Base-by-base conservation (phyloP, 2,113 vertebrate species). In the Nycticryphes semicollaris region DNA sequence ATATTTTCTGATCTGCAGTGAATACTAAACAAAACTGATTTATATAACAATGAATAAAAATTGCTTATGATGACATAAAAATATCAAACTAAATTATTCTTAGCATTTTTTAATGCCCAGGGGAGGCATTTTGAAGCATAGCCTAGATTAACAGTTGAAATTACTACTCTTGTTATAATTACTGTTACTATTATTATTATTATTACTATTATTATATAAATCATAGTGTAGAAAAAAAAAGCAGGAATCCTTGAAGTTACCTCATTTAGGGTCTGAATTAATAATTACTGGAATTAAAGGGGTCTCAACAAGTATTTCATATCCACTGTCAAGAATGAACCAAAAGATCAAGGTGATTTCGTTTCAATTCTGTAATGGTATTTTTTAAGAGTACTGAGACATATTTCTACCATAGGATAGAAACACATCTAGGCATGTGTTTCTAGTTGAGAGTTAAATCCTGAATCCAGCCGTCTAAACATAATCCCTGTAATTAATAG, bases 1-100 rank as follows among this genome's bases (percentile, higher is more conserved):
- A 72, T 37, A 87, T 86, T 75, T 76, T 54, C 82, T 94, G 94
- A 93, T 94, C 92, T 94, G 69, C 82, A 59, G 33, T 80, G 96
- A 97, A 97, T 95, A 95, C 87, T 95, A 97, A 97, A 84, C 84
- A 97, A 96, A 96, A 91, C 84, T 95, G 87, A 97, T 97, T 95
- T 97, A 97, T 94, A 93, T 30, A 89, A 96, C 78, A 96, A 97
- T 96, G 18, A 98, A 91, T 97, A 97, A 97, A 96, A 98, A 97
- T 95, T 97, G 97, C 95, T 98, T 97, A 96, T 67, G 85, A 94
- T 96, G 95, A 76, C 89, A 97, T 97, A 97, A 98, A 98, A 97
- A 94, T 97, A 92, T 96, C 72, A 90, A 96, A 96, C 72, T 93
- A 96, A 97, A 97, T 97, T 97, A 94, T 87, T 96, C 64, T 95